Conservation (phyloP, 2,888 invertebrate genomes). For the Drosophila vallismaia region DNA sequence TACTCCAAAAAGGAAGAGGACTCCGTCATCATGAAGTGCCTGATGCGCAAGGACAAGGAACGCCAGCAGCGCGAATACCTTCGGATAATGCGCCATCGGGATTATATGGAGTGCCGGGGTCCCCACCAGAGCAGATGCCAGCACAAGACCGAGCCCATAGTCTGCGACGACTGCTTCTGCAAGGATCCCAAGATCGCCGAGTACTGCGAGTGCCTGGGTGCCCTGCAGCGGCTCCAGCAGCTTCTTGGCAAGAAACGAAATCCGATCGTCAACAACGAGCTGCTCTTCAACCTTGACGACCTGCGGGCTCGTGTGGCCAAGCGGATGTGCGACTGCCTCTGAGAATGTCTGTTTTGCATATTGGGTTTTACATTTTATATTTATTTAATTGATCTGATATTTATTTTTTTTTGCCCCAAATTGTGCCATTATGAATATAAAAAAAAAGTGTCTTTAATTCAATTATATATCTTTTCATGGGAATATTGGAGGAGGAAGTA, state of each 20-base stretch:
- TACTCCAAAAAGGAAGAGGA: constrained; percentile 34
- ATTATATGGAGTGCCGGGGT: background rate
- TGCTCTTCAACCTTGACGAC: constrained; percentile 48
- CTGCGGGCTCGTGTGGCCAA: constrained; percentile 43
- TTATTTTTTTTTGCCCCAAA: constrained; percentile 17
- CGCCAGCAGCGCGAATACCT: constrained; percentile 36
- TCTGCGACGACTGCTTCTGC: constrained; percentile 18
- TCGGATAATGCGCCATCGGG: constrained; percentile 1
- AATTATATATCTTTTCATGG: background rate
- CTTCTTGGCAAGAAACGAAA: constrained; percentile 34
- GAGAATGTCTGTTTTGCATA: constrained; percentile 1
- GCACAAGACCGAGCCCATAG: constrained; percentile 34
- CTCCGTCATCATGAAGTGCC: constrained; percentile 17
- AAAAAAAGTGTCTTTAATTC: background rate
- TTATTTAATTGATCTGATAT: constrained; percentile 6
- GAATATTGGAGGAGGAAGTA: no score
- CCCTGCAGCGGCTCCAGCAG: constrained; percentile 52
- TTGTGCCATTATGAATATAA: background rate
- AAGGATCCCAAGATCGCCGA: constrained; percentile 19
- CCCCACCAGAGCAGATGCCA: background rate
- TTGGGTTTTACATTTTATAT: constrained; percentile 5
- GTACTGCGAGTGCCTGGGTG: constrained; percentile 54
- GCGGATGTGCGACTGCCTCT: constrained; percentile 52
- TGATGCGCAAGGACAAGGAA: constrained; percentile 35
- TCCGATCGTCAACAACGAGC: constrained; percentile 25